Conservation (phyloP, 2,888 invertebrate species). For the Arctia plantaginis region DNA sequence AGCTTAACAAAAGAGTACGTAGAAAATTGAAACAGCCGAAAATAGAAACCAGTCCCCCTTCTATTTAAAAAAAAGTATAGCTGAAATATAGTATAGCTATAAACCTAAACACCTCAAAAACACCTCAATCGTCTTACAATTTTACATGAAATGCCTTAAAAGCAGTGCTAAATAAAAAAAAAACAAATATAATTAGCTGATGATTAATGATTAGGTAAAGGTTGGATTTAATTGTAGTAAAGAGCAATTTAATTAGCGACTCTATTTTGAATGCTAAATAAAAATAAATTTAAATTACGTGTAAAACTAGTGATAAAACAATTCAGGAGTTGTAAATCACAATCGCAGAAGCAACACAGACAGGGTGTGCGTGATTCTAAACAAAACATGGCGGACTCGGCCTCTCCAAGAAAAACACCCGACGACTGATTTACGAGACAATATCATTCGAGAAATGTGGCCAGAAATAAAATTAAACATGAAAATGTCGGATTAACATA, state of each 20-base stretch:
- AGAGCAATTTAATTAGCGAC: constrained; percentile 17
- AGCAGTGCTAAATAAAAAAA: too few species aligned
- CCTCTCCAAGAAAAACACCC: constrained; percentile 84
- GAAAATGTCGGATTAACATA: constrained; percentile 76
- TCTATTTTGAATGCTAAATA: constrained; percentile 41
- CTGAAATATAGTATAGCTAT: too few species aligned
- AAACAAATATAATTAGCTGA: not conserved
- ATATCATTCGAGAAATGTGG: constrained; percentile 83
- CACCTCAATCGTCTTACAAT: too few species aligned
- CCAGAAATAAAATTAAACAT: constrained; percentile 80
- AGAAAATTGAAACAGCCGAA: too few species aligned
- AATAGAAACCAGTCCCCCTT: too few species aligned
- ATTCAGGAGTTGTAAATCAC: constrained; percentile 79
- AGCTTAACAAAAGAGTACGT: too few species aligned
- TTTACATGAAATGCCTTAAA: too few species aligned
- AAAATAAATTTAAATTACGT: constrained; percentile 58
- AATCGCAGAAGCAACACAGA: constrained; percentile 71
- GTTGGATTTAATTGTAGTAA: not conserved
- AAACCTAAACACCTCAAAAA: too few species aligned
- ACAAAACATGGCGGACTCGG: constrained; percentile 78
- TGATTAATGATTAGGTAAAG: not conserved
- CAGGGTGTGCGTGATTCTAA: constrained; percentile 85
- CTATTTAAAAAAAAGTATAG: too few species aligned
- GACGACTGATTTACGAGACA: constrained; percentile 84
- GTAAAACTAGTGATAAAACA: constrained; percentile 66